Conservation (phyloP, 2,797 vertebrate genomes). For the Sylvilagus floridanus region DNA sequence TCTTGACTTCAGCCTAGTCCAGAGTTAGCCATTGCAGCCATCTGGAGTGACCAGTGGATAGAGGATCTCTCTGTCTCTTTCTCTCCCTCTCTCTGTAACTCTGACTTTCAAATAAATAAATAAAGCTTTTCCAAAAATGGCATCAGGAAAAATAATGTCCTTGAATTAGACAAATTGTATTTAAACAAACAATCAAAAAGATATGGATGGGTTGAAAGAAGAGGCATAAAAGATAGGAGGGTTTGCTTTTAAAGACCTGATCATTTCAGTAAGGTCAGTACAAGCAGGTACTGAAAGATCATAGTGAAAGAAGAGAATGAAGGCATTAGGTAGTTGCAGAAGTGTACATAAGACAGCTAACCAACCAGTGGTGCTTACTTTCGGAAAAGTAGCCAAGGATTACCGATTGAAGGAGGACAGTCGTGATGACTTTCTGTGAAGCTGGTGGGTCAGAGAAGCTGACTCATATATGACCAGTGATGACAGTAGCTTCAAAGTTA, state of each 20-base stretch:
- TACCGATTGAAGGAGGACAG: not conserved
- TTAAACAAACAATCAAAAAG: not conserved
- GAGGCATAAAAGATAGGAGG: not conserved
- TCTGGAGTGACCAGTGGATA: too few species aligned
- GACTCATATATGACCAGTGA: not conserved
- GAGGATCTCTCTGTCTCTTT: too few species aligned
- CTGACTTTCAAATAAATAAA: too few species aligned
- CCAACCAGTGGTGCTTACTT: not conserved
- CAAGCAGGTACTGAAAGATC: not conserved
- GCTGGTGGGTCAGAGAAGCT: not conserved
- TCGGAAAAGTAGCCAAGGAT: not conserved
- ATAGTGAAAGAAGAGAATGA: not conserved
- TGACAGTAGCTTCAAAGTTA: not conserved
- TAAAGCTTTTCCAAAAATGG: not conserved
- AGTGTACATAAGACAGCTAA: not conserved
- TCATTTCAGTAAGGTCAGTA: constrained; percentile 23
- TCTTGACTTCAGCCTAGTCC: too few species aligned
- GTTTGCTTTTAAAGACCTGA: not conserved
- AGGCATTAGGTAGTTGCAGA: not conserved
- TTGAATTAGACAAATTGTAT: constrained; percentile 45
- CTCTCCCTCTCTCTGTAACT: too few species aligned
- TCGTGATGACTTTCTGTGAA: not conserved
- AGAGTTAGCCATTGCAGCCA: too few species aligned
- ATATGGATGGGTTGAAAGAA: not conserved
- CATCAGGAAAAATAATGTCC: not conserved